Conservation (phyloP, 2,113 vertebrate species). For the Corythaixoides concolor region DNA sequence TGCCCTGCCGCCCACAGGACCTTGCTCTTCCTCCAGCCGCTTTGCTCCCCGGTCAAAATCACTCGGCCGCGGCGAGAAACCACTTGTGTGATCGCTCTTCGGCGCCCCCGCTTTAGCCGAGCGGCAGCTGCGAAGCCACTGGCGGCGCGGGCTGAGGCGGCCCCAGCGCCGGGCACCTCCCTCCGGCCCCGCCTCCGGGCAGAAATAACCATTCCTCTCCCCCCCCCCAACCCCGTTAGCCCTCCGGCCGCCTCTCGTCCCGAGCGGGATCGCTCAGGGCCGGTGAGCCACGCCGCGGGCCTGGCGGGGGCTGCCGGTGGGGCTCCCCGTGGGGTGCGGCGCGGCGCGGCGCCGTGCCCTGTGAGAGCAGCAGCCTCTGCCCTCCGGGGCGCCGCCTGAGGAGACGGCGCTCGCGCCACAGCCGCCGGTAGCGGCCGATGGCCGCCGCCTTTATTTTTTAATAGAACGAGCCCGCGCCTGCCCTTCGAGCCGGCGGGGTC, state of each 20-base stretch:
- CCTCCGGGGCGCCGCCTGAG: neutral
- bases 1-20: neutral
- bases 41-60: neutral
- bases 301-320: too few species aligned
- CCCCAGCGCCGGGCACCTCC: neutral
- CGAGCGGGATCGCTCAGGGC: neutral
- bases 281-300: rapidly evolving
- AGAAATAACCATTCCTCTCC: neutral
- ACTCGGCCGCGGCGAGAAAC: neutral
- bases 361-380: too few species aligned
- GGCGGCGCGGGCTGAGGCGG: neutral
- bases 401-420: too few species aligned
- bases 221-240: neutral
- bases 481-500: neutral
- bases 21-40: neutral
- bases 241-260: neutral
- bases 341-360: too few species aligned
- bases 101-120: neutral
- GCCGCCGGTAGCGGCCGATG: too few species aligned
- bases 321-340: too few species aligned
- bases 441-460: too few species aligned
- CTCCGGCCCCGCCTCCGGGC: slow-evolving; percentile 4
- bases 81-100: slow-evolving; percentile 31
- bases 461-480: too few species aligned
- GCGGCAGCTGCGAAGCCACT: neutral